phyloP scores from a whole-genome alignment of 2,113 vertebrate species.

The Tetrao urogallus region DNA sequence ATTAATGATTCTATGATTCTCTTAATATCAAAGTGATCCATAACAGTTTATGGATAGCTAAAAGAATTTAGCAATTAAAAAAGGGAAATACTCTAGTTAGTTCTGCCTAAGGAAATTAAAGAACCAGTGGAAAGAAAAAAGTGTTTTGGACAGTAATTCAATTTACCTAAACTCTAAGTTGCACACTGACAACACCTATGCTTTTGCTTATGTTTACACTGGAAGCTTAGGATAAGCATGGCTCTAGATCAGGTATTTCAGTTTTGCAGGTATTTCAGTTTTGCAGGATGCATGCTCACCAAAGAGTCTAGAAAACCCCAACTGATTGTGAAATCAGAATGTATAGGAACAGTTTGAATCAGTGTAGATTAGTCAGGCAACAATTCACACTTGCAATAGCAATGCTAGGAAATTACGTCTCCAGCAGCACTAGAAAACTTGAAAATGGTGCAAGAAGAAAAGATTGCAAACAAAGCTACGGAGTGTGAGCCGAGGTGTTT shows the following conservation, averaged over 20 bases:
- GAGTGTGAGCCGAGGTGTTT: neutral
- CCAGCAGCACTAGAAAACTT: neutral
- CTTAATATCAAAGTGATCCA: neutral
- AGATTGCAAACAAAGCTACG: neutral
- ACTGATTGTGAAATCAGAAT: neutral
- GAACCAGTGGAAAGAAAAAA: neutral
- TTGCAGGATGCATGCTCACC: neutral
- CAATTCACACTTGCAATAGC: neutral
- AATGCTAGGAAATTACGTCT: neutral
- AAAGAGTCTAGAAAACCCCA: neutral
- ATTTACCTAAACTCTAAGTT: neutral
- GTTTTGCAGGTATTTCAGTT: neutral
- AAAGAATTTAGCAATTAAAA: neutral
- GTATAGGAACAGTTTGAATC: constrained; percentile 9
- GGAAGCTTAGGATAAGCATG: neutral
- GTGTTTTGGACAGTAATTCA: neutral
- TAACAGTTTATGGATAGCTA: neutral
- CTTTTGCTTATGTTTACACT: neutral
- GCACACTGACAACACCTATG: neutral
- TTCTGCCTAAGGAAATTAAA: neutral
- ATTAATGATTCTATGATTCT: no score
- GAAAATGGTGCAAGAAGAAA: neutral
- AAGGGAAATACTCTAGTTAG: neutral
- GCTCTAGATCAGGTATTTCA: neutral
- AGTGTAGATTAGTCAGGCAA: neutral